Conservation (phyloP, 2,888 invertebrate species). For the Drosophila limbata region DNA sequence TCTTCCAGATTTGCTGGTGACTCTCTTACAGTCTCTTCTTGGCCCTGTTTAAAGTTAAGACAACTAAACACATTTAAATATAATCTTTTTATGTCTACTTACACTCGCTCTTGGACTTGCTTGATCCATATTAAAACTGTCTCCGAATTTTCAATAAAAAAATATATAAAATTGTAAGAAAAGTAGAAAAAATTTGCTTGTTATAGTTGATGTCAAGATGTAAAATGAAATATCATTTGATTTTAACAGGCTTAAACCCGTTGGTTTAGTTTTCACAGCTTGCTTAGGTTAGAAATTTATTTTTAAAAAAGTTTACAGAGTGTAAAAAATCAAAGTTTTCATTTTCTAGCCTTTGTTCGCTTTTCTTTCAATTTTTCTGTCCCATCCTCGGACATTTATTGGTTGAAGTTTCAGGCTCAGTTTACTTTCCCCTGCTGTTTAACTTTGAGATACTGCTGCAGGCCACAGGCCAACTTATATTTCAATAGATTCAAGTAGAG, state of each 20-base stretch:
- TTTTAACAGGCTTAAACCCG: not conserved
- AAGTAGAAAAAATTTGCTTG: not conserved
- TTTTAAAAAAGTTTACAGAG: not conserved
- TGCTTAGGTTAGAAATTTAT: not conserved
- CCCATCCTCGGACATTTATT: constrained; percentile 5
- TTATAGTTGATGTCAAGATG: not conserved
- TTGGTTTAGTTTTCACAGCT: not conserved
- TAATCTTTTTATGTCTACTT: not conserved
- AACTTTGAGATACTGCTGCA: constrained; percentile 54
- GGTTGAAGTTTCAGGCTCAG: constrained; percentile 53
- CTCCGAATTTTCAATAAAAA: not conserved
- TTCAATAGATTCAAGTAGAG: constrained; percentile 20
- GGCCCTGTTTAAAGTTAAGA: not conserved
- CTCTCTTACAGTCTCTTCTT: not conserved
- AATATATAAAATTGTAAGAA: not conserved
- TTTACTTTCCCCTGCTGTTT: constrained; percentile 63
- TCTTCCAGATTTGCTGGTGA: not conserved
- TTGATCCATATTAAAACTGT: not conserved
- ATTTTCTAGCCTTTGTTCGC: not conserved
- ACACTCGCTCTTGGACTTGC: not conserved
- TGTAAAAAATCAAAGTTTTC: not conserved
- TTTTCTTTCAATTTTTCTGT: not conserved
- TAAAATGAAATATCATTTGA: not conserved
- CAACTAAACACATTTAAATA: no score
- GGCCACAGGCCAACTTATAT: constrained; percentile 35